phyloP scores from a whole-genome alignment of 2,113 vertebrate genomes.

The Symphodus melops region DNA sequence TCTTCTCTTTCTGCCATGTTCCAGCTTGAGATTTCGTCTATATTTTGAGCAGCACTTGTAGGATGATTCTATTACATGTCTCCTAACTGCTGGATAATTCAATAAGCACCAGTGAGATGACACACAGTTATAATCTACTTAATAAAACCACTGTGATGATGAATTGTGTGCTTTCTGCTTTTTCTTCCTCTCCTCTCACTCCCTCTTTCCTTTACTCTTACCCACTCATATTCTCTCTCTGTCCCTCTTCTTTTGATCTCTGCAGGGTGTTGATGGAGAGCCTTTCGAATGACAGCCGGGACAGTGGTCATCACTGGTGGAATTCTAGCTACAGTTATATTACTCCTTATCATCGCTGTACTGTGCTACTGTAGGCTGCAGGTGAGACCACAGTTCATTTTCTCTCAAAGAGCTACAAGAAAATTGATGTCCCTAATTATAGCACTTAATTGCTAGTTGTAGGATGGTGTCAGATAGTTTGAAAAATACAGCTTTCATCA shows the following conservation, averaged over 20 bases:
- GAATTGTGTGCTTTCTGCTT: conserved; percentile 49
- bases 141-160: conserved; percentile 71
- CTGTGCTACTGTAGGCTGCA: conserved; percentile 99
- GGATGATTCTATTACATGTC: conserved; percentile 75
- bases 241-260: conserved; percentile 13
- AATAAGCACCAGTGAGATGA: conserved; percentile 71
- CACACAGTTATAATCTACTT: conserved; percentile 75
- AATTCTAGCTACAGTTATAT: conserved; percentile 98
- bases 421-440: neutral
- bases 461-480: too few relatives aligned
- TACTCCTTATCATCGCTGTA: conserved; percentile 97
- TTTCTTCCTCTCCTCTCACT: conserved; percentile 17
- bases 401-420: conserved; percentile 4
- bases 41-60: conserved; percentile 58
- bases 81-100: conserved; percentile 70
- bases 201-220: neutral
- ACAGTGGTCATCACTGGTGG: conserved; percentile 99
- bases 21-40: conserved; percentile 45
- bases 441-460: neutral
- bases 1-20: conserved; percentile 7
- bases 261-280: conserved; percentile 94
- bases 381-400: conserved; percentile 79
- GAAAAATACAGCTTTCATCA: too few relatives aligned
- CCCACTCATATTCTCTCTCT: conserved; percentile 16
- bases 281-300: conserved; percentile 99